Conservation (phyloP, 2,113 vertebrate genomes). For the Dascyllus trimaculatus region DNA sequence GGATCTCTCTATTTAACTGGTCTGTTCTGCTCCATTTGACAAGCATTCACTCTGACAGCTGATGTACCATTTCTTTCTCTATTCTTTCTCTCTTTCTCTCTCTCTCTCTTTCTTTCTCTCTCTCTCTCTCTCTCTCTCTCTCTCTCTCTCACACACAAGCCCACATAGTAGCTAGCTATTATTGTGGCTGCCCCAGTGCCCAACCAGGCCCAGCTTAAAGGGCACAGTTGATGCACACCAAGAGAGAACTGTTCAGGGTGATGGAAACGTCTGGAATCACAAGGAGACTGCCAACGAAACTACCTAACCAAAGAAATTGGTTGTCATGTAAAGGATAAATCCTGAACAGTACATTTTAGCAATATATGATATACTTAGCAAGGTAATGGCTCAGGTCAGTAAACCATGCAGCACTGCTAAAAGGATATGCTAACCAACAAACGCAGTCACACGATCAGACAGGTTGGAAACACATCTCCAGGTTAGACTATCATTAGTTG, state of each 20-base stretch:
- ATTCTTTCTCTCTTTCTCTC: neutral
- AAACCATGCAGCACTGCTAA: too few relatives aligned
- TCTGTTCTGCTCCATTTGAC: slow-evolving; percentile 67
- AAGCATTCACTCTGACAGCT: slow-evolving; percentile 60
- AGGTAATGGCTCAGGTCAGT: too few relatives aligned
- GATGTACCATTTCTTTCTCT: slow-evolving; percentile 51
- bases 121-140: too few relatives aligned
- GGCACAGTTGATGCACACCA: slow-evolving; percentile 17
- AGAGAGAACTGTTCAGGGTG: slow-evolving; percentile 2
- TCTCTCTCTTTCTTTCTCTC: too few relatives aligned
- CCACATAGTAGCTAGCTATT: slow-evolving; percentile 3
- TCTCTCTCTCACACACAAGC: slow-evolving; percentile 6
- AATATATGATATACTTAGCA: too few relatives aligned
- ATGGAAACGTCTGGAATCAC: slow-evolving; percentile 17
- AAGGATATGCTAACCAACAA: too few relatives aligned
- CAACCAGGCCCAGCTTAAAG: slow-evolving; percentile 9
- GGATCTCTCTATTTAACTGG: slow-evolving; percentile 64
- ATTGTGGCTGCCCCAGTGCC: neutral
- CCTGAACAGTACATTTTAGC: too few relatives aligned
- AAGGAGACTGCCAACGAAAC: neutral
- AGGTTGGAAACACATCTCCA: too few relatives aligned
- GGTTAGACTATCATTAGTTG: too few relatives aligned
- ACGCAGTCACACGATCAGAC: too few relatives aligned
- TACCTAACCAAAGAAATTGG: neutral
- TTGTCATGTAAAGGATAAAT: too few relatives aligned